Percentiles rank a stretch among this genome's conserved stretches.
These are phyloP conservation scores for Silurus lanzhouensis DNA, from an alignment of 2,797 vertebrate species.

Conservation along the genomic window DNA sequence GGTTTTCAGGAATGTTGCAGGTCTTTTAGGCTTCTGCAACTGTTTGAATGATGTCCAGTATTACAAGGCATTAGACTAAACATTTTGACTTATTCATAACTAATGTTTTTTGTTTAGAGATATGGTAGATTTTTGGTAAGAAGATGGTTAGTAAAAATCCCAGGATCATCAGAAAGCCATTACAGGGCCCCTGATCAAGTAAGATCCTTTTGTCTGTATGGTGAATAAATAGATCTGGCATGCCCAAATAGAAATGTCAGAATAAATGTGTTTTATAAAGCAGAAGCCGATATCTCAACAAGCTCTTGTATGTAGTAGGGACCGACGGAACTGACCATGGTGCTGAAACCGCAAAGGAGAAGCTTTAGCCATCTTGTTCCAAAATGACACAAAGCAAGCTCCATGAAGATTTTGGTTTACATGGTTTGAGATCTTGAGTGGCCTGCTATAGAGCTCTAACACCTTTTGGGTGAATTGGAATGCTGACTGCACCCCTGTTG, in stretches of 20 bases:
- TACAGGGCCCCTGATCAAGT: background rate
- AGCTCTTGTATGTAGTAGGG: background rate
- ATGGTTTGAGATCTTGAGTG: too few species aligned
- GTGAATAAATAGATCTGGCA: background rate
- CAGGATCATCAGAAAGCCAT: background rate
- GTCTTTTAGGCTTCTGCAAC: background rate
- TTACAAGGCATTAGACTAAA: background rate
- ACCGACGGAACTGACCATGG: constrained; percentile 46
- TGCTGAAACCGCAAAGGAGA: constrained; percentile 44
- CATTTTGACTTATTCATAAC: background rate
- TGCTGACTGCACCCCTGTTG: too few species aligned
- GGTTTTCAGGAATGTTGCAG: constrained; percentile 25
- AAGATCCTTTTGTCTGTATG: background rate
- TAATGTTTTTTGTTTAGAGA: background rate
- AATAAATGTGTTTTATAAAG: background rate
- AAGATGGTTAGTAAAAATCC: background rate
- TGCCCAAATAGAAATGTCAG: background rate
- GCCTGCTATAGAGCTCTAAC: too few species aligned
- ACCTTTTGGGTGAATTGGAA: too few species aligned
- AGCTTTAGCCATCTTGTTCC: background rate
- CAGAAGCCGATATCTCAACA: background rate
- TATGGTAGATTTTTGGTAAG: background rate
- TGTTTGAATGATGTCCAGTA: background rate
- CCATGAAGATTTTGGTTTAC: too few species aligned
- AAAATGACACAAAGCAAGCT: too few species aligned